These are phyloP conservation scores for Panopea generosa DNA, from an alignment of 2,888 invertebrate species.

Conservation along the genomic window DNA sequence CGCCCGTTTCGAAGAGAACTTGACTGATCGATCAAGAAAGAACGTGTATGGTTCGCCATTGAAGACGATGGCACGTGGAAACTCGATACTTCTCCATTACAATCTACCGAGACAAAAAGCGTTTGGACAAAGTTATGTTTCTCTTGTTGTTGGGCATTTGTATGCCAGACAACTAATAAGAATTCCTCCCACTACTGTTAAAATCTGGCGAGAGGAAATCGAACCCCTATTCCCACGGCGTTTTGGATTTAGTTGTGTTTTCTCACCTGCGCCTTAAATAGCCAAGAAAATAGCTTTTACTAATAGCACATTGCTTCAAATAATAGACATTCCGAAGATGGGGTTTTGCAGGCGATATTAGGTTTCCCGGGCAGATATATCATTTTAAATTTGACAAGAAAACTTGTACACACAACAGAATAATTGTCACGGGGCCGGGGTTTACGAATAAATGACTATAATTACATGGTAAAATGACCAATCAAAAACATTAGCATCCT, in stretches of 20 bases:
- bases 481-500: slow-evolving; percentile 54
- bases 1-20: too few species aligned
- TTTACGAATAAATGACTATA: slow-evolving; percentile 63
- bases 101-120: slow-evolving; percentile 45
- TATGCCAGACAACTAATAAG: slow-evolving; percentile 59
- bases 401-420: slow-evolving; percentile 63
- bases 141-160: slow-evolving; percentile 52
- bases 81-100: slow-evolving; percentile 50
- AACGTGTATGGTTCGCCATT: slow-evolving; percentile 36
- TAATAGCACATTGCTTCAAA: slow-evolving; percentile 54
- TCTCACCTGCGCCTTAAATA: slow-evolving; percentile 61
- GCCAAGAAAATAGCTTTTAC: slow-evolving; percentile 53
- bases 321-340: slow-evolving; percentile 59
- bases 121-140: slow-evolving; percentile 57
- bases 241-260: slow-evolving; percentile 34
- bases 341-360: slow-evolving; percentile 59
- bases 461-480: slow-evolving; percentile 65
- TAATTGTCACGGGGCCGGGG: slow-evolving; percentile 57
- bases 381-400: slow-evolving; percentile 66
- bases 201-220: slow-evolving; percentile 58
- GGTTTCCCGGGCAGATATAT: slow-evolving; percentile 52
- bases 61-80: slow-evolving; percentile 44
- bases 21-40: slow-evolving; percentile 59
- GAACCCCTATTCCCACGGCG: slow-evolving; percentile 60
- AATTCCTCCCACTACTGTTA: slow-evolving; percentile 63